Conservation (phyloP, 2,113 vertebrate genomes). For the Apodemus sylvaticus region DNA sequence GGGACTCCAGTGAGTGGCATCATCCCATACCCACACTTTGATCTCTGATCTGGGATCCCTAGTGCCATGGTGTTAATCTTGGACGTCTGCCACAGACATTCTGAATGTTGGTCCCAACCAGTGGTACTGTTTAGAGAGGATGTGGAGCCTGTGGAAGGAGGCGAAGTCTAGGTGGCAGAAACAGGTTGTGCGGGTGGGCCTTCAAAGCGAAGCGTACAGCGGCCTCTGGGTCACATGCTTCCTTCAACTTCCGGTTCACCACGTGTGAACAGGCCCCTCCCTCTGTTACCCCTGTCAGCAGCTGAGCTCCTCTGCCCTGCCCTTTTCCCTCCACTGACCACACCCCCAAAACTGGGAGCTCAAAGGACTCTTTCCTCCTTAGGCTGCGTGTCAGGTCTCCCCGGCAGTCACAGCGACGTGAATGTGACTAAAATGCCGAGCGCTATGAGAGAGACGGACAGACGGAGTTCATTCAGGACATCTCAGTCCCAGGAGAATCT, state of each 20-base stretch:
- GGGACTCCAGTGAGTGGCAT: not conserved
- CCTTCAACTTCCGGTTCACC: not conserved
- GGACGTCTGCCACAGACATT: not conserved
- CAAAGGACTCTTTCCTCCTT: not conserved
- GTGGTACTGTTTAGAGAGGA: not conserved
- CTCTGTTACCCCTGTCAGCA: not conserved
- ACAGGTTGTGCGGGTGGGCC: not conserved
- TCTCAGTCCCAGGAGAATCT: not conserved
- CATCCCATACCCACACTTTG: not conserved
- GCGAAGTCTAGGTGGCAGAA: too few species aligned
- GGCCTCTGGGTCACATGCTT: not conserved
- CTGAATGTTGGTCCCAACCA: not conserved
- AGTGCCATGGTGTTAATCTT: not conserved
- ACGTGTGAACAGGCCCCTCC: not conserved
- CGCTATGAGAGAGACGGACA: not conserved
- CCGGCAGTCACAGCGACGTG: too few species aligned
- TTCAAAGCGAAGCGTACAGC: not conserved
- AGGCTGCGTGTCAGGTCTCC: not conserved
- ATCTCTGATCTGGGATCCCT: not conserved
- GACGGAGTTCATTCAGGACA: rapidly evolving
- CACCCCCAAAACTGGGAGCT: not conserved
- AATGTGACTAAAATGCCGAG: not conserved
- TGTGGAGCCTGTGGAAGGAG: not conserved
- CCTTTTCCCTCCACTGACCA: not conserved
- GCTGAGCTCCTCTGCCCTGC: not conserved